Conservation (phyloP, 2,888 invertebrate species). For the Trypoxylon attenuatum region DNA sequence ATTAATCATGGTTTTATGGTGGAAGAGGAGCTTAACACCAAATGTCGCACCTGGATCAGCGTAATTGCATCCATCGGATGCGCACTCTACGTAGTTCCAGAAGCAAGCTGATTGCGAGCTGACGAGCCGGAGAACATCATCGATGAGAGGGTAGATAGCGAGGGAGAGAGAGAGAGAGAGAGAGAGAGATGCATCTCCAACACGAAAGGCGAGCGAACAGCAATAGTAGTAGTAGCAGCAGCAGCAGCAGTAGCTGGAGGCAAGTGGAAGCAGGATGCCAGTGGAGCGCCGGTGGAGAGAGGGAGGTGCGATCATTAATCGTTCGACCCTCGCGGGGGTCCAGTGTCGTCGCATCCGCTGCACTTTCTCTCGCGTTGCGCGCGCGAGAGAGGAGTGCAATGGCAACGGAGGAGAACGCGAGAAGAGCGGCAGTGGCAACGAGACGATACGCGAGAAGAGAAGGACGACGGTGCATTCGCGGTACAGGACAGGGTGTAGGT, state of each 20-base stretch:
- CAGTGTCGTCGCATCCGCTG: slow-evolving; percentile 61
- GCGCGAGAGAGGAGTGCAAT: slow-evolving; percentile 39
- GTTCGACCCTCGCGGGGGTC: slow-evolving; percentile 56
- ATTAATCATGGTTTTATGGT: background rate
- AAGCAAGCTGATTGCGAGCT: background rate
- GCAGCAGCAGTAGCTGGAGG: background rate
- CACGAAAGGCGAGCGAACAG: too few species aligned
- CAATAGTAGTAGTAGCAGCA: slow-evolving; percentile 5
- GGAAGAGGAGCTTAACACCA: background rate
- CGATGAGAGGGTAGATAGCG: background rate
- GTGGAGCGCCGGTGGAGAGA: background rate
- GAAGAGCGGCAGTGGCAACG: slow-evolving; percentile 28
- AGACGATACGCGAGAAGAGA: background rate
- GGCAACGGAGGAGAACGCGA: background rate
- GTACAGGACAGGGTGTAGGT: slow-evolving; percentile 54
- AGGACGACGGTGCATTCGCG: background rate
- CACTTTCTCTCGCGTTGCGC: slow-evolving; percentile 57
- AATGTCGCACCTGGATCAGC: background rate
- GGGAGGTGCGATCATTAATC: slow-evolving; percentile 49
- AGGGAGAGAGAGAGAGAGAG: background rate
- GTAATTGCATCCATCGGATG: background rate
- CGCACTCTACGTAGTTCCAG: slow-evolving; percentile 4
- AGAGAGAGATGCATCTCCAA: too few species aligned
- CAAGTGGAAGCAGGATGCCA: background rate
- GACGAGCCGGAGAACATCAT: background rate